A percentile compares a stretch with the other conserved stretches of the same genome.
Conservation (phyloP, 2,888 invertebrate species). For the Harpagoxenus sublaevis region DNA sequence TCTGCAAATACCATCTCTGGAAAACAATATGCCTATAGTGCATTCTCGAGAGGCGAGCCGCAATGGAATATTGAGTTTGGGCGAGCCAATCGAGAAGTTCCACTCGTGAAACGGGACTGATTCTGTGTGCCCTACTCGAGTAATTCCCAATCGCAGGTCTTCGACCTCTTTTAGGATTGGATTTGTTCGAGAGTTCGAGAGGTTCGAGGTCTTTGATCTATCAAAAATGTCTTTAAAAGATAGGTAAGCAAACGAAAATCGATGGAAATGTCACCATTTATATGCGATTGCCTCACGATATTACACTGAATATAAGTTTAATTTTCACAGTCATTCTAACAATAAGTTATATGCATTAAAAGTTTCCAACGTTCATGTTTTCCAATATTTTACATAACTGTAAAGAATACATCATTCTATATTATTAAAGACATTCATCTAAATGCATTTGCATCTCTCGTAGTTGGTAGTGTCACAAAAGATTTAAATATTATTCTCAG, state of each 20-base stretch:
- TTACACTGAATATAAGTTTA: background rate
- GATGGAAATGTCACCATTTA: background rate
- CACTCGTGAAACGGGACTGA: constrained; percentile 44
- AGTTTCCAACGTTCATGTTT: background rate
- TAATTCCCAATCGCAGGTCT: constrained; percentile 52
- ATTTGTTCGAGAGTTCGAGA: constrained; percentile 21
- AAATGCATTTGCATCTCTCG: background rate
- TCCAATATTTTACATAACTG: background rate
- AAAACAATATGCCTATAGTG: constrained; percentile 54
- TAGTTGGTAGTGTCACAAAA: background rate
- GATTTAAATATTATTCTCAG: constrained; percentile 2
- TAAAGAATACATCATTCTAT: background rate
- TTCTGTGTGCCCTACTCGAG: constrained; percentile 35
- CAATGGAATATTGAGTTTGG: constrained; percentile 65
- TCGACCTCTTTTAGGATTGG: constrained; percentile 52
- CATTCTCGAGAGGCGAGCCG: constrained; percentile 46
- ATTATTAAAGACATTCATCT: constrained; percentile 4
- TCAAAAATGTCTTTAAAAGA: constrained; percentile 22
- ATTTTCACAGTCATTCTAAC: background rate
- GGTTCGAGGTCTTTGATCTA: background rate
- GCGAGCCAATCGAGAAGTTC: constrained; percentile 56
- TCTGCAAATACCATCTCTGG: constrained; percentile 39
- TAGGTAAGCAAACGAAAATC: background rate
- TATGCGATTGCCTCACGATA: background rate
- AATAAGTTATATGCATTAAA: background rate